Conservation (phyloP, 2,113 vertebrate genomes). For the Notiomystis cincta region DNA sequence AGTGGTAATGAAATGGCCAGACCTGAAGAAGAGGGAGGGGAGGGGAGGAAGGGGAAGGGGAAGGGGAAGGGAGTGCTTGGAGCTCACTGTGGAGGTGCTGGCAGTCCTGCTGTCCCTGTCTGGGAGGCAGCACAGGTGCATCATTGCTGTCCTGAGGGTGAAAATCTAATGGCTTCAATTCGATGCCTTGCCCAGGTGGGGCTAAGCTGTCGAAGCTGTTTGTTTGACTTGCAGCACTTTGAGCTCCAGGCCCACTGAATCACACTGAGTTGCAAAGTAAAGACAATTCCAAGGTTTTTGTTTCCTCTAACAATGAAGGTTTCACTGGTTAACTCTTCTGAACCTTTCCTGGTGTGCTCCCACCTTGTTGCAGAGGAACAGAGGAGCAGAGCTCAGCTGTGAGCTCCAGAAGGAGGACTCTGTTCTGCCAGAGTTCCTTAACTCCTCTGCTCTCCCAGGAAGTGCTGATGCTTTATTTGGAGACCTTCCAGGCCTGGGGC, state of each 20-base stretch:
- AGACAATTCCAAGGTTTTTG: not conserved
- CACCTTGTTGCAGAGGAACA: not conserved
- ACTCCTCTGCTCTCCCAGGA: not conserved
- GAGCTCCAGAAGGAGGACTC: not conserved
- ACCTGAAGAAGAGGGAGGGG: not conserved
- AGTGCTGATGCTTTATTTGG: not conserved
- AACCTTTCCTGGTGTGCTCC: not conserved
- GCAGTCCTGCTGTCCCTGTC: not conserved
- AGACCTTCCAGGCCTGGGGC: not conserved
- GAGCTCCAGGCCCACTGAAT: not conserved
- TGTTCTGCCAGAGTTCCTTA: not conserved
- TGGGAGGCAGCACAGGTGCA: not conserved
- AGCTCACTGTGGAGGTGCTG: not conserved
- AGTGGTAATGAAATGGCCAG: not conserved
- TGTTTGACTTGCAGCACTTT: not conserved
- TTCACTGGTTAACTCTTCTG: not conserved
- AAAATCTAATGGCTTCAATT: not conserved
- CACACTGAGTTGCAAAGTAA: not conserved
- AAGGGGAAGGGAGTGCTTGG: not conserved
- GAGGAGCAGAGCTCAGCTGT: not conserved
- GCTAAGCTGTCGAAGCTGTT: not conserved
- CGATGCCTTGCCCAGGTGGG: not conserved
- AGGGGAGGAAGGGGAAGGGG: not conserved
- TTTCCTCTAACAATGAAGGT: not conserved
- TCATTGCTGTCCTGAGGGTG: not conserved